phyloP scores from a whole-genome alignment of 2,113 vertebrate species.

The Phasianus colchicus region DNA sequence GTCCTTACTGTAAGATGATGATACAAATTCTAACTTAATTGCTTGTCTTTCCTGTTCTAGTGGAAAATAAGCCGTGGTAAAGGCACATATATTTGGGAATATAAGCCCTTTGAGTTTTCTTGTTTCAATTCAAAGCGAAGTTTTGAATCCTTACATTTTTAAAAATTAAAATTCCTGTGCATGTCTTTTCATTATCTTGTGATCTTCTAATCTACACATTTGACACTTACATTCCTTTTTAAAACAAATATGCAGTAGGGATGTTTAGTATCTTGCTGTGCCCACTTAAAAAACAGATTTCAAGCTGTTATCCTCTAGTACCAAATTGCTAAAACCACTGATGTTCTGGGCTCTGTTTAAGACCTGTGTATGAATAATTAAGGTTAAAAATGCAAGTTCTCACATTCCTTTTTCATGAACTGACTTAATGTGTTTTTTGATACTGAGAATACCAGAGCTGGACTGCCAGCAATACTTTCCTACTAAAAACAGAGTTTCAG shows the following conservation, averaged over 20 bases:
- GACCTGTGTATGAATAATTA: background rate
- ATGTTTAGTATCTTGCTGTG: background rate
- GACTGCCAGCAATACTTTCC: background rate
- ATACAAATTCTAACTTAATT: background rate
- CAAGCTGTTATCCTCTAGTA: conserved; percentile 1
- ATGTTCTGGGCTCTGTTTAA: conserved; percentile 13
- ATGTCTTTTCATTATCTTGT: background rate
- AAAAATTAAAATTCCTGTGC: background rate
- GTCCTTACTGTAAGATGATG: background rate
- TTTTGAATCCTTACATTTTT: background rate
- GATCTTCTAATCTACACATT: background rate
- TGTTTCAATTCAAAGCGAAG: background rate
- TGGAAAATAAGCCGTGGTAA: background rate
- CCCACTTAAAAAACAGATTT: background rate
- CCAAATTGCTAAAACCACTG: background rate
- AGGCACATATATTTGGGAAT: background rate
- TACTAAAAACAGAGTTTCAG: background rate
- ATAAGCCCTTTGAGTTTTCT: background rate
- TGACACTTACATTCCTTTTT: background rate
- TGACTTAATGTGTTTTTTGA: conserved; percentile 10
- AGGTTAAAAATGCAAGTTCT: conserved; percentile 8
- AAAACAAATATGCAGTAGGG: conserved; percentile 8
- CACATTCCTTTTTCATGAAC: conserved; percentile 26
- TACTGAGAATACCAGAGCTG: background rate
- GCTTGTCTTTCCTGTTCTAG: background rate